A percentile compares a stretch with the other conserved stretches of the same genome.
Evolutionary conservation across 1,140 invertebrate species (phyloP).

Genomic region (Leptoteleia sp.): DNA sequence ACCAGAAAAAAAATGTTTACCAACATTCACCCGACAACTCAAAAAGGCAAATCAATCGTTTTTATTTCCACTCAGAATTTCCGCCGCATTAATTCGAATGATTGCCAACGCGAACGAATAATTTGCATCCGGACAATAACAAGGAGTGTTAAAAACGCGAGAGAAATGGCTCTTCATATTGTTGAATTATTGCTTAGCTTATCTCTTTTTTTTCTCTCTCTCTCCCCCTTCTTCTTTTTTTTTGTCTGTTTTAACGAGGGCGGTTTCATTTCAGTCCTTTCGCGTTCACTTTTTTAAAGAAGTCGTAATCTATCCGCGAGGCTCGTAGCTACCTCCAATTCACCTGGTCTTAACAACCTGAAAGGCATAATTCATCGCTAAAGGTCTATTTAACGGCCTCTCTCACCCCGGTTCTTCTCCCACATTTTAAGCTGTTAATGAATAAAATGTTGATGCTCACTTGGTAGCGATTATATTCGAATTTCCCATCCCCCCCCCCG

Average conservation of each 20-base stretch:
- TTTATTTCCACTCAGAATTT: neutral
- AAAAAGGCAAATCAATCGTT: no score
- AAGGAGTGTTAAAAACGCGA: conserved; percentile 34
- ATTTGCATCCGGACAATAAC: conserved; percentile 8
- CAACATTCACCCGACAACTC: no score
- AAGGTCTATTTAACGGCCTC: conserved; percentile 39
- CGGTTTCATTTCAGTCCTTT: no score
- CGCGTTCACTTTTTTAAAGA: conserved; percentile 39
- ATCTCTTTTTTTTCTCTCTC: conserved; percentile 25
- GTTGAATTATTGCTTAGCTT: conserved; percentile 30
- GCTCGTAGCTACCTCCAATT: conserved; percentile 43
- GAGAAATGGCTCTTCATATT: conserved; percentile 26
- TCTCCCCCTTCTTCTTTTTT: no score
- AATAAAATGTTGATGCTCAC: conserved; percentile 49
- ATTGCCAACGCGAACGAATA: conserved; percentile 9
- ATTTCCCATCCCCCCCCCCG: conserved; percentile 14
- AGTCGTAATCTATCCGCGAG: conserved; percentile 50
- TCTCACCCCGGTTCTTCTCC: conserved; percentile 2
- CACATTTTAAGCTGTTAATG: conserved; percentile 49
- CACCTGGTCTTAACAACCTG: conserved; percentile 41
- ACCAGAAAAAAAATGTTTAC: no score
- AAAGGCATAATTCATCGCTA: conserved; percentile 55
- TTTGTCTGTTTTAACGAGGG: no score
- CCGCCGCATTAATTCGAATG: conserved; percentile 25
- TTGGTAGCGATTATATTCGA: conserved; percentile 28